Evolutionary conservation across 1,140 invertebrate genomes (phyloP), one percentile per base, ranked within the genome.

Genomic region (Nephotettix cincticeps): DNA sequence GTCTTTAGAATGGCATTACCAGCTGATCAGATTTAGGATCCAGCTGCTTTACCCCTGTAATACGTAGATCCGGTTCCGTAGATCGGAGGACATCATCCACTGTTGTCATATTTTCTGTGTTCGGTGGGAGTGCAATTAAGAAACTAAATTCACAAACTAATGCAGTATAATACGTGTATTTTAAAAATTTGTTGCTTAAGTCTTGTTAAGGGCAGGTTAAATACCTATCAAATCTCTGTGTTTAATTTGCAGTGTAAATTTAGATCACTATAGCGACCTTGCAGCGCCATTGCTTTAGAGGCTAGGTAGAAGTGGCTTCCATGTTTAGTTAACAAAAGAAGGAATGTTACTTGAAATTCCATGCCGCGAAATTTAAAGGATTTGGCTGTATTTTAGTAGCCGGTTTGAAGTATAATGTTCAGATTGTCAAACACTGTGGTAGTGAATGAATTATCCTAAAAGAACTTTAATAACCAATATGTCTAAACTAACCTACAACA

Each of bases 271-370:
- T 29, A 14, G 13, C 58, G 69, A 70, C 69, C 69, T 70, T 70
- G 69, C 40, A 63, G 32, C 36, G 63, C 29, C 30, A 61, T 61
- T 43, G 13, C 69, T 70, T 70, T 70, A 51, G 61, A 70, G 69
- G 69, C 69, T 70, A 70, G 56, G 69, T 27, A 70, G 36, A 70
- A 70, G 28, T 70, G 69, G 69, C 69, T 70, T 70, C 56, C 56
- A 70, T 70, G 69, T 56, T 36, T 51, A 28, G 29, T 45, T 25
- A 6, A 43, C 23, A 19, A 32, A 21, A 40, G 23, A 65, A 65
- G 63, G 36, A 65, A 36, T 65, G 14, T 65, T 6, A 13, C 23
- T 17, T 19, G 13, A 43, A n/a, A 21, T 64, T 21, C 11, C 43
- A 63, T 28, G 36, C 69, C 69, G 69, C 69, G 69, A 70, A 63